Base-by-base conservation (phyloP, 1,140 invertebrate species). In the Spodoptera frugiperda region DNA sequence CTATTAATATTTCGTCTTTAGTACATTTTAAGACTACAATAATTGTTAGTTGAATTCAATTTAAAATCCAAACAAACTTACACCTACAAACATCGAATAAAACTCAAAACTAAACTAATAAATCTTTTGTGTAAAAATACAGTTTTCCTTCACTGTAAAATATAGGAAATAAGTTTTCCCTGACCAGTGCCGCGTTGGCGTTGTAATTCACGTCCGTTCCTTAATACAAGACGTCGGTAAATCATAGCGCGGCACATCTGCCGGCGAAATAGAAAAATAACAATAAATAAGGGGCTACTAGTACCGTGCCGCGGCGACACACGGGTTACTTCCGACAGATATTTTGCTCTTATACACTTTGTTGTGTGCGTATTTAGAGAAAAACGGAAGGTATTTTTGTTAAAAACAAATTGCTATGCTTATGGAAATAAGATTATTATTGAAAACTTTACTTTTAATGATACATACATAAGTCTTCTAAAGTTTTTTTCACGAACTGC, bases 261-360 rank as follows among this genome's bases (percentile, higher is more conserved):
- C 92, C 89, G 86, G 79, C 88, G 84, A 93, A 93, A 93, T 93
- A 93, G 92, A 93, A 93, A 93, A 93, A 93, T 93, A 93, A 93
- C 92, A 93, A 93, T 93, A 93, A 93, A 93, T 93, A 93, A 85
- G 86, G 88, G 85, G 25, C 25, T 86, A 88, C 84, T 79, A 80
- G 78, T 76, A 77, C 72, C 71, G 76, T 67, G 77, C 83, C 33
- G 33, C 33, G 33, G 84, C 71, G 71, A 73, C 71, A 88, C 84
- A 80, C 82, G 77, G 82, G 78, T 78, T 80, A 65, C 15, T 65
- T 17, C 44, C n/a, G 10, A 48, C 39, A 14, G 17, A 48, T 48
- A 65, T 65, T 65, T 48, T 65, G 61, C 4, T 39, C 33, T 48
- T 19, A 12, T 12, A 8, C 44, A 65, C 12, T 48, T 65, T 65